Evolutionary conservation across 2,888 invertebrate genomes (phyloP), one percentile per base, ranked within the genome.

Genomic region (Calameuta filiformis): DNA sequence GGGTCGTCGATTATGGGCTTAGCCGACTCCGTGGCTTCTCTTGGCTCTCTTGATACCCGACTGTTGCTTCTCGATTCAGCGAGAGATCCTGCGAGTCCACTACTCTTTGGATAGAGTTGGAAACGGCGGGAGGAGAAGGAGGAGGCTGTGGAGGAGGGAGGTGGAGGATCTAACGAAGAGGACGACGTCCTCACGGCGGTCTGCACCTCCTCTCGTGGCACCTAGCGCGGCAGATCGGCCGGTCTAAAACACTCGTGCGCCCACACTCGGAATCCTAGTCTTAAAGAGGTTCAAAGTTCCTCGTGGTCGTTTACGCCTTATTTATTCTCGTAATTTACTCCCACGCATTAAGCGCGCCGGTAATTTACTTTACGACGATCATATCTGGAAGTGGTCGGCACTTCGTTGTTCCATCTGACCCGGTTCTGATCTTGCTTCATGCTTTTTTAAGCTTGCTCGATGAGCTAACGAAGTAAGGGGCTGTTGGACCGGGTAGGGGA

Each of bases 281-380:
- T 87, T 84, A 85, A 88, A 86, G 83, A 86, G 87, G 84, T 87
- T 87, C 84, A 84, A 86, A 88, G 86, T 88, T 86, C 84, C 84
- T 76, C 83, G 81, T 79, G 84, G 82, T 85, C 87, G 86, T 86
- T 88, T 87, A 84, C 86, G 87, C 87, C 85, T 88, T 88, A 89
- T 89, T 88, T 88, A 89, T 88, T 87, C 87, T 85, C 87, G 87
- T 88, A 87, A 89, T 89, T 88, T 89, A 87, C 88, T 88, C 88
- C 88, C 85, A 89, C 88, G 85, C 85, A 81, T 81, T 76, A 78
- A 83, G 81, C 83, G 82, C 81, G 82, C 82, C 82, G 82, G 86
- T 84, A 87, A 87, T 87, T 87, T 87, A 87, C 86, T 87, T 87
- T 86, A 86, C 84, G 86, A 87, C 85, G 85, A 88, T 87, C 88